Evolutionary conservation across 1,140 invertebrate species (phyloP).

Genomic region (Pseudoatta argentina): DNA sequence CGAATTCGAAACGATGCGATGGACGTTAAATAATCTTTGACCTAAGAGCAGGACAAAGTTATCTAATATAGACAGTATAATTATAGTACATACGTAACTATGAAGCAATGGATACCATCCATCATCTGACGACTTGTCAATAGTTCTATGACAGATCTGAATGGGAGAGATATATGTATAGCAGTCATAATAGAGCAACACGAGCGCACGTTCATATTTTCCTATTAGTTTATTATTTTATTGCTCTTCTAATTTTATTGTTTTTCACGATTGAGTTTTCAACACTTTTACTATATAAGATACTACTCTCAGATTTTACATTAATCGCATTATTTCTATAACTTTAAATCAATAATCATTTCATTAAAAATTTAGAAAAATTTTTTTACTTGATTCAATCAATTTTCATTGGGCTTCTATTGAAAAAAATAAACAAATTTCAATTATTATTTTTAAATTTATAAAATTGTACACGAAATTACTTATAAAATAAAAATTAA

Average conservation of each 20-base stretch:
- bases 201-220: not conserved
- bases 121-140: constrained; percentile 48
- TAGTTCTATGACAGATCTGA: constrained; percentile 42
- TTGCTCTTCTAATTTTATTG: not conserved
- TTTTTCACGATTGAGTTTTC: not conserved
- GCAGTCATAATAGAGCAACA: not conserved
- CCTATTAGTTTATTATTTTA: not conserved
- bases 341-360: not conserved
- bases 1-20: not conserved
- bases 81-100: constrained; percentile 14
- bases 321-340: not conserved
- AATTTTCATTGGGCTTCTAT: not conserved
- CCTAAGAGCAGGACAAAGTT: constrained; percentile 34
- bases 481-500: too few species aligned
- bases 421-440: not conserved
- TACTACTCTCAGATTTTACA: not conserved
- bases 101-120: constrained; percentile 42
- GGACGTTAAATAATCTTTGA: constrained; percentile 3
- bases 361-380: not conserved
- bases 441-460: too few species aligned
- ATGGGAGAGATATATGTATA: constrained; percentile 6
- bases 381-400: not conserved
- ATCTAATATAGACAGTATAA: constrained; percentile 27
- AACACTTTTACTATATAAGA: not conserved
- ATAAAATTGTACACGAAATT: too few species aligned